Conservation (phyloP, 2,797 vertebrate genomes). For the Lagodon rhomboides region DNA sequence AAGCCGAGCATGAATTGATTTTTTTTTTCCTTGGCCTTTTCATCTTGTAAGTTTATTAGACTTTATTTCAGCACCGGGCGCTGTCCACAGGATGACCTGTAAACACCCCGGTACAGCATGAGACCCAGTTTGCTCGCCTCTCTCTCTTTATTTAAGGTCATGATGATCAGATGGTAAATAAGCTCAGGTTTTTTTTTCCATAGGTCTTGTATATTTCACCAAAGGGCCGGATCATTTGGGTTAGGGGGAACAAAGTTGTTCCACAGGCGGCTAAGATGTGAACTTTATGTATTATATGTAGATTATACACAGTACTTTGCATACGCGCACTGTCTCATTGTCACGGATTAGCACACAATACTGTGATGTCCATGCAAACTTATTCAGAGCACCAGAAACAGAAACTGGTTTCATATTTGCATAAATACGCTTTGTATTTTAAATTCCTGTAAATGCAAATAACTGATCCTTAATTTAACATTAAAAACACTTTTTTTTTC, state of each 20-base stretch:
- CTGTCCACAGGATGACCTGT: slow-evolving; percentile 34
- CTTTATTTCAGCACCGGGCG: slow-evolving; percentile 42
- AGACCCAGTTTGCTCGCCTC: background rate
- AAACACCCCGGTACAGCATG: background rate
- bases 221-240: background rate
- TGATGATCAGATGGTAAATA: background rate
- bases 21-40: background rate
- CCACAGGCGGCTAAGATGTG: background rate
- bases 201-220: background rate
- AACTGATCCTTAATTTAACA: background rate
- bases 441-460: background rate
- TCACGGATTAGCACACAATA: background rate
- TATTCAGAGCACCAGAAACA: background rate
- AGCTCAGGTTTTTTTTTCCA: background rate
- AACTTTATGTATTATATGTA: slow-evolving; percentile 9
- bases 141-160: background rate
- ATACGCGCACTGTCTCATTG: background rate
- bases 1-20: background rate
- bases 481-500: too few relatives aligned
- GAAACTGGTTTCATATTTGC: background rate
- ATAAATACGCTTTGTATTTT: background rate
- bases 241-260: background rate
- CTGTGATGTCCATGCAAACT: background rate
- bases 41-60: background rate
- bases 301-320: background rate